A percentile compares a stretch with the other conserved stretches of the same genome.
Conservation (phyloP, 2,888 invertebrate species). For the Neoaliturus tenellus region DNA sequence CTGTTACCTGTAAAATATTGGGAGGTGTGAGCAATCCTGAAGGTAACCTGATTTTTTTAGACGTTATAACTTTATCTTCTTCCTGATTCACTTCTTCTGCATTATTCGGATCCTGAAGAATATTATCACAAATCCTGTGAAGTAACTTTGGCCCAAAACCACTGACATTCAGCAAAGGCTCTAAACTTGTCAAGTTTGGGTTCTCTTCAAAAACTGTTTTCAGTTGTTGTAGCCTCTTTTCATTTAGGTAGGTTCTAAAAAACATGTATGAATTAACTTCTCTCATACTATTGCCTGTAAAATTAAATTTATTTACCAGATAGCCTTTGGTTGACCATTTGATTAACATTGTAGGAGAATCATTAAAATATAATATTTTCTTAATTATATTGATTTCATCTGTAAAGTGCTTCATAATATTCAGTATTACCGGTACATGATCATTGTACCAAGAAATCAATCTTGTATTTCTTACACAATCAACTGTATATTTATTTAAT, state of each 20-base stretch:
- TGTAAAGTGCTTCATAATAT: too few relatives aligned
- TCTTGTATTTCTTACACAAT: too few relatives aligned
- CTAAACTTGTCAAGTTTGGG: neutral
- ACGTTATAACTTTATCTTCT: neutral
- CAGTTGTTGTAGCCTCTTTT: neutral
- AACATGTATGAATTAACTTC: neutral
- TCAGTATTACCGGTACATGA: too few relatives aligned
- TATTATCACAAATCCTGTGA: slow-evolving; percentile 34
- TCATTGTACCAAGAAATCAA: too few relatives aligned
- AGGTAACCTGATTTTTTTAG: neutral
- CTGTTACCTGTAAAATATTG: neutral
- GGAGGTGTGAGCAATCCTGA: neutral
- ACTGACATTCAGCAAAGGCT: neutral
- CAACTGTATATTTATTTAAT: too few relatives aligned
- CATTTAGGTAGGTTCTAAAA: slow-evolving; percentile 24
- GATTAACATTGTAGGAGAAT: too few relatives aligned
- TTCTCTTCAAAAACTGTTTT: neutral
- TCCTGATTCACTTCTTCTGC: neutral
- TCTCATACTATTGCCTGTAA: too few relatives aligned
- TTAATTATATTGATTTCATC: too few relatives aligned
- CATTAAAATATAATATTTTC: too few relatives aligned
- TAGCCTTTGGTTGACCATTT: neutral
- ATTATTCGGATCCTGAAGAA: neutral
- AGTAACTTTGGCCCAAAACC: slow-evolving; percentile 30
- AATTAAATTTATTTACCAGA: neutral